Conservation (phyloP, 2,113 vertebrate species). For the Pachypanchax playfairii region DNA sequence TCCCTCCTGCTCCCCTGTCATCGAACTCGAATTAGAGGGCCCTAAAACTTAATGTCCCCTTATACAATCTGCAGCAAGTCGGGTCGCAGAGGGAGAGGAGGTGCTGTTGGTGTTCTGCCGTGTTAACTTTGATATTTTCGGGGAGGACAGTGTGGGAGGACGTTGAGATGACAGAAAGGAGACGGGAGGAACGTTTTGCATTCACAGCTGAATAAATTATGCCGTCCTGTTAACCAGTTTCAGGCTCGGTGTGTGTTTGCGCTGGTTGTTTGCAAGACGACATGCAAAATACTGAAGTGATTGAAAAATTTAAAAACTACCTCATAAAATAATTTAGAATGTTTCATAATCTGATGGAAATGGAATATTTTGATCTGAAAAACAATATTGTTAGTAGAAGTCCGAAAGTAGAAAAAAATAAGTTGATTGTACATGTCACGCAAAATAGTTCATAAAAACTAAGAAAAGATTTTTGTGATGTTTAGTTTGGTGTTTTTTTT, state of each 20-base stretch:
- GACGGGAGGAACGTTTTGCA: not conserved
- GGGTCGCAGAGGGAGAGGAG: slow-evolving; percentile 55
- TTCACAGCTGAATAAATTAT: not conserved
- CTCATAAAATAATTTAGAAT: too few relatives aligned
- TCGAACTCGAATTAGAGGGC: slow-evolving; percentile 68
- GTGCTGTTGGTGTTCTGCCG: slow-evolving; percentile 73
- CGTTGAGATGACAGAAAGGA: slow-evolving; percentile 10
- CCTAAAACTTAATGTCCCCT: slow-evolving; percentile 82
- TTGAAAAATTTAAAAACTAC: too few relatives aligned
- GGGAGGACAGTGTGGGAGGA: slow-evolving; percentile 9
- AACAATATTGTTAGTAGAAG: too few relatives aligned
- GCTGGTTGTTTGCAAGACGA: too few relatives aligned
- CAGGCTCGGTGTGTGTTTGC: not conserved
- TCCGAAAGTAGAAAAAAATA: too few relatives aligned
- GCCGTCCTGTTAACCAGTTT: not conserved
- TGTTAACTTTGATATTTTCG: slow-evolving; percentile 72
- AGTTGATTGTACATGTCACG: too few relatives aligned
- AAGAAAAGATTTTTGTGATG: too few relatives aligned
- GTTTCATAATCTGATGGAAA: too few relatives aligned
- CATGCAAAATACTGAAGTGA: too few relatives aligned
- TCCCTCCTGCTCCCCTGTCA: slow-evolving; percentile 46
- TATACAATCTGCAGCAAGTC: slow-evolving; percentile 70
- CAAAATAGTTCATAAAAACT: too few relatives aligned
- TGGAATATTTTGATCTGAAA: too few relatives aligned
- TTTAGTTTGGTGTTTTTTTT: too few relatives aligned